Evolutionary conservation across 1,140 invertebrate species (phyloP), one percentile per base, ranked within the genome.

Genomic region (Macrocentrus cingulum): DNA sequence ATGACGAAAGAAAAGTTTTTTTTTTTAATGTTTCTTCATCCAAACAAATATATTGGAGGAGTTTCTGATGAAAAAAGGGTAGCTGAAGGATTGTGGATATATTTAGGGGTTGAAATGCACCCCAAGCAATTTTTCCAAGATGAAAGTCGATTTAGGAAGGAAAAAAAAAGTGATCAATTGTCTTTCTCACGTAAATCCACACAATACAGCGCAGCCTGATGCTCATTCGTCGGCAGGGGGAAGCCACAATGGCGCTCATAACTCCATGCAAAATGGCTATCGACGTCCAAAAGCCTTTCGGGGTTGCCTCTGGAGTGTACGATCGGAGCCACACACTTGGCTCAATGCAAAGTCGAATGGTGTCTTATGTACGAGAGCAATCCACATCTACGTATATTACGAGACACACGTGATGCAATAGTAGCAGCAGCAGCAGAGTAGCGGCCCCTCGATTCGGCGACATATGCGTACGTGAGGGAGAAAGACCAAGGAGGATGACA

Each of bases 391-490:
- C 49, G 51, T 51, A 55, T 57, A n/a, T n/a, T n/a, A 48, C 36
- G 54, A 53, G 49, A 54, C 15, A 51, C 61, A 56, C 61, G 56
- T 62, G 61, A 62, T 56, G 49, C 18, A 57, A 46, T 8, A 36
- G 41, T 52, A 58, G 45, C 18, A 39, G 56, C 25, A 41, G 41
- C 51, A 37, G 22, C 18, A 22, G 20, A 5, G 9, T 2, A 20
- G 25, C 23, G 37, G 50, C 51, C 48, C 50, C 37, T 49, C 50
- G 23, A 53, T 48, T 54, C 57, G 37, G 50, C 45, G 41, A 56
- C 53, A 61, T 61, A 56, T 61, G 59, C 53, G 51, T 51, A 61
- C 59, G 59, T 61, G 59, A 60, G 22, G 44, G 20, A 23, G 20
- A 29, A 42, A 25, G 37, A 42, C 19, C 19, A 37, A 9, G 25